Evolutionary conservation across 2,888 invertebrate genomes (phyloP).

Genomic region (Scaptomyza cyrtandrae): DNA sequence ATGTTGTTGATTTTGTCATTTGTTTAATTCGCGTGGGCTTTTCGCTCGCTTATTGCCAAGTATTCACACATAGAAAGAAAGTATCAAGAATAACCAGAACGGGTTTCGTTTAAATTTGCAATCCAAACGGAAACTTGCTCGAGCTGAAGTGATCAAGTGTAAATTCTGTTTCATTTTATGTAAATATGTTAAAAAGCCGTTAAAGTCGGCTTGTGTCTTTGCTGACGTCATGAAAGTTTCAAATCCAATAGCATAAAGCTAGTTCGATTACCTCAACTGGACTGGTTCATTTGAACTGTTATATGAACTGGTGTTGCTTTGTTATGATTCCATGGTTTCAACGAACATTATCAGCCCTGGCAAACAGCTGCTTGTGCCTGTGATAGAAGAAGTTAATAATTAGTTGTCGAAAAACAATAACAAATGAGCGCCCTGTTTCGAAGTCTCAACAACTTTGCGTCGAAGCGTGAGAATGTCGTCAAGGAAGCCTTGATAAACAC

Average conservation of each 20-base stretch:
- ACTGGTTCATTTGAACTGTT: background rate
- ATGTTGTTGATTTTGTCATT: conserved; percentile 40
- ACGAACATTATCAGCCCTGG: conserved; percentile 31
- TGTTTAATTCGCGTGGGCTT: conserved; percentile 61
- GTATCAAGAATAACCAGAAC: conserved; percentile 65
- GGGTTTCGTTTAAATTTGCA: conserved; percentile 45
- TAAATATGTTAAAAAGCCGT: conserved; percentile 28
- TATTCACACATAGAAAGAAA: conserved; percentile 66
- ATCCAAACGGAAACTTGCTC: conserved; percentile 13
- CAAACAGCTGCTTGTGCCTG: conserved; percentile 28
- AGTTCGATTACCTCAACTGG: conserved; percentile 12
- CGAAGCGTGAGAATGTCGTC: conserved; percentile 82
- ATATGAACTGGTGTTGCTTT: background rate
- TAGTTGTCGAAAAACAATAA: conserved; percentile 13
- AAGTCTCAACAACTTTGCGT: conserved; percentile 75
- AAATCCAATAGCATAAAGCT: background rate
- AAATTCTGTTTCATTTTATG: background rate
- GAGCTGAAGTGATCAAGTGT: conserved; percentile 17
- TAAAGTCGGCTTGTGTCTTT: conserved; percentile 1
- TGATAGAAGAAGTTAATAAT: conserved; percentile 11
- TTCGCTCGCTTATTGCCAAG: conserved; percentile 53
- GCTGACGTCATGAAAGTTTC: conserved; percentile 26
- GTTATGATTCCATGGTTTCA: background rate
- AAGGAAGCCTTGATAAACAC: conserved; percentile 85
- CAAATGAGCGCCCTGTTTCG: conserved; percentile 83